A percentile compares a stretch with the other conserved stretches of the same genome.
These are phyloP conservation scores for Rhabdornis inornatus DNA, from an alignment of 2,113 vertebrate species.

Conservation along the genomic window DNA sequence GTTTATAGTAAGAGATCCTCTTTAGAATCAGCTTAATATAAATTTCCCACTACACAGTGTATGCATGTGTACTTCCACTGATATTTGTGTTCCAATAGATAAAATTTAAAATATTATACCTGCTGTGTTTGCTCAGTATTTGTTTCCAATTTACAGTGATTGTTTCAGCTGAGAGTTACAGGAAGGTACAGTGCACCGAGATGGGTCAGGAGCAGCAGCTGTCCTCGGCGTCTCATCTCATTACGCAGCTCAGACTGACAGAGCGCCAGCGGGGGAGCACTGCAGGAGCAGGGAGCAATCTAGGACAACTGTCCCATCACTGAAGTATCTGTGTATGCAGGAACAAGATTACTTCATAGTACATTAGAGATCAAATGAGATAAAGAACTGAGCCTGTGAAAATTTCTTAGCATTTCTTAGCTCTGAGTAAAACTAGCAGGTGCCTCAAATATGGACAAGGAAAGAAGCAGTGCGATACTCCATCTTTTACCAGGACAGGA, in stretches of 20 bases:
- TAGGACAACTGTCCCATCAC: conserved; percentile 21
- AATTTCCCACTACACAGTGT: neutral
- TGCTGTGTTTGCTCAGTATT: neutral
- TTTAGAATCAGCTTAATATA: neutral
- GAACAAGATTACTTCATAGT: neutral
- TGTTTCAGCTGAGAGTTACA: neutral
- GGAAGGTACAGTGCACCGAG: neutral
- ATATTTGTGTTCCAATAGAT: neutral
- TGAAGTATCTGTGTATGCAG: neutral
- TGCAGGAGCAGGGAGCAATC: conserved; percentile 27
- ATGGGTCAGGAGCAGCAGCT: conserved; percentile 40
- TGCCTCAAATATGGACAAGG: neutral
- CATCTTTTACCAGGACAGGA: neutral
- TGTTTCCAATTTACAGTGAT: neutral
- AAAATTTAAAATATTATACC: neutral
- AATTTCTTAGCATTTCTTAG: neutral
- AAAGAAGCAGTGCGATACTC: neutral
- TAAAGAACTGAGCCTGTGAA: neutral
- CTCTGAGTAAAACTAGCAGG: neutral
- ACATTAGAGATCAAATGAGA: neutral
- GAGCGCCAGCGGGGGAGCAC: neutral
- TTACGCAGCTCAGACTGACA: neutral
- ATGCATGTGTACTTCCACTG: neutral
- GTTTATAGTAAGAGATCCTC: neutral
- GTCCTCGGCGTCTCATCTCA: neutral